These are phyloP conservation scores for Eulemur macaco DNA, from an alignment of 2,113 vertebrate species.

Conservation along the genomic window DNA sequence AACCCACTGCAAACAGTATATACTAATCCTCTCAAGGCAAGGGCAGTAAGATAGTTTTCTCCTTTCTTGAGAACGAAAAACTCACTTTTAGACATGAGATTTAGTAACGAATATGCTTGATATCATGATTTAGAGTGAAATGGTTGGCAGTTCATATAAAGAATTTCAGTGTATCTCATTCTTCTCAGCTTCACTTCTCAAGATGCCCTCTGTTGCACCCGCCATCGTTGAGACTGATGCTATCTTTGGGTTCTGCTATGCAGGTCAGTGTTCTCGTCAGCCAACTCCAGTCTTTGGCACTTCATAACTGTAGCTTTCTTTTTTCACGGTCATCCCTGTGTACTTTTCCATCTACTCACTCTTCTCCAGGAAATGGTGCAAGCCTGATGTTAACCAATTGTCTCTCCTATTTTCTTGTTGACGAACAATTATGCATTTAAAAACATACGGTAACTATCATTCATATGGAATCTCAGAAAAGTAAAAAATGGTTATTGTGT, in stretches of 20 bases:
- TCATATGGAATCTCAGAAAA: not conserved
- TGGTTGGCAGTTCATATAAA: not conserved
- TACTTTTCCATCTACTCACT: not conserved
- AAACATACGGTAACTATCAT: not conserved
- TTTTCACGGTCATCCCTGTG: not conserved
- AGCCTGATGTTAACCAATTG: not conserved
- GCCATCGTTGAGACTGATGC: not conserved
- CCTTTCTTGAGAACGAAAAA: not conserved
- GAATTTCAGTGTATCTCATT: not conserved
- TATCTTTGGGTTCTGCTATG: accelerated
- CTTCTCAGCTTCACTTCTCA: not conserved
- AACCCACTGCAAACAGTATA: not conserved
- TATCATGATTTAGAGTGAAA: not conserved
- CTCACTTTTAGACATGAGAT: not conserved
- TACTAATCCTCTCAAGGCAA: not conserved
- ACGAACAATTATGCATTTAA: not conserved
- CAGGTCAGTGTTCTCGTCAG: not conserved
- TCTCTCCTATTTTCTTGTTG: not conserved
- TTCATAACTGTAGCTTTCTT: not conserved
- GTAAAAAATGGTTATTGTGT: not conserved
- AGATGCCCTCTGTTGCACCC: not conserved
- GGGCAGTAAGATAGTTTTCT: not conserved
- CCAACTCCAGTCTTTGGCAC: not conserved
- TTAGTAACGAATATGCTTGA: not conserved
- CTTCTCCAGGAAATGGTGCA: not conserved